These are phyloP conservation scores for Perithous albicinctus DNA, from an alignment of 2,888 invertebrate species.

Conservation along the genomic window DNA sequence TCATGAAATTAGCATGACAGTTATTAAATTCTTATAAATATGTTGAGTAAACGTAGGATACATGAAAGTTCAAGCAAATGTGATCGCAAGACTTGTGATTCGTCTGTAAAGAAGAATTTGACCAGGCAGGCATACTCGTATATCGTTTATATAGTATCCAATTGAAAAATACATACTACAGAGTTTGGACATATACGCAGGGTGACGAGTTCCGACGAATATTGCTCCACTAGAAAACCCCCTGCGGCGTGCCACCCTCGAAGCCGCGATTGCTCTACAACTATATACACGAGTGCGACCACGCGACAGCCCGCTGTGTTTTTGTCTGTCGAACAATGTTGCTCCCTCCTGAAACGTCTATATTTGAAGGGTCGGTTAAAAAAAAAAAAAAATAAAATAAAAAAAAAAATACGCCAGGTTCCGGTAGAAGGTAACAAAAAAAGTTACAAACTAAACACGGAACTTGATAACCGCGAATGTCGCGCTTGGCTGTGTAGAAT, in stretches of 20 bases:
- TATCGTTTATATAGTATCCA: background rate
- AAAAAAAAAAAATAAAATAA: too few relatives aligned
- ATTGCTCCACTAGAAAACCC: constrained; percentile 23
- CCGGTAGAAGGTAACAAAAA: background rate
- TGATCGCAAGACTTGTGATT: background rate
- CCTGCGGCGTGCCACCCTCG: constrained; percentile 60
- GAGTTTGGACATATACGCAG: background rate
- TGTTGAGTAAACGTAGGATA: background rate
- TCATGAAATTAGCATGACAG: too few relatives aligned
- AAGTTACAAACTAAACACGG: constrained; percentile 28
- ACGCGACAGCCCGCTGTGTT: constrained; percentile 58
- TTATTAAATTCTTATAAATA: too few relatives aligned
- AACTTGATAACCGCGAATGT: constrained; percentile 4
- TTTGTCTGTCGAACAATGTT: constrained; percentile 63
- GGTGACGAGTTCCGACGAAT: constrained; percentile 9
- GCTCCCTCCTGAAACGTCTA: constrained; percentile 24
- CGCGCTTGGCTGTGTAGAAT: background rate
- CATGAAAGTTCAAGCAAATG: background rate
- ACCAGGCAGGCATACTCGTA: too few relatives aligned
- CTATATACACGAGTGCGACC: constrained; percentile 34
- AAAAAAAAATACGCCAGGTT: too few relatives aligned
- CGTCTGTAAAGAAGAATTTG: background rate
- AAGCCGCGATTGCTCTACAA: constrained; percentile 44
- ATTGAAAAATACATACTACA: background rate
- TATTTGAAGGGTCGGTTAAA: constrained; percentile 9